Percentiles rank a stretch among this genome's conserved stretches.
Evolutionary conservation across 2,888 invertebrate genomes (phyloP).

Genomic region (Eristalis pertinax): DNA sequence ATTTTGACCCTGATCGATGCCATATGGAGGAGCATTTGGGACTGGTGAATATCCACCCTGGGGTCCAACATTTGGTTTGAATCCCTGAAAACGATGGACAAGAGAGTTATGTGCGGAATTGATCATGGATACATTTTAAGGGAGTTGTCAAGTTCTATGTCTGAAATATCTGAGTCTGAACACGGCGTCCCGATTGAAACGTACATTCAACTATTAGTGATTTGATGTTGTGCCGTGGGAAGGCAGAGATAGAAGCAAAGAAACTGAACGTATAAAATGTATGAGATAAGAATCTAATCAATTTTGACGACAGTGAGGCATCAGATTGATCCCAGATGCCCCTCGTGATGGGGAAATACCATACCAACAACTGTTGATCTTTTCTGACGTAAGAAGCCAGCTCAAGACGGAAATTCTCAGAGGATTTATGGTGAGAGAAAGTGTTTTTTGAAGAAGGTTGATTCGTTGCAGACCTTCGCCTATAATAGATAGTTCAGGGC

Average conservation of each 20-base stretch:
- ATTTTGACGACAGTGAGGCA: too few species aligned
- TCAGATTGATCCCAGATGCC: too few species aligned
- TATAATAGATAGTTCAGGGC: background rate
- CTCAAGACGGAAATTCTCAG: background rate
- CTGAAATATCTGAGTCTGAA: too few species aligned
- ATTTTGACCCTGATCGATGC: slow-evolving; percentile 67
- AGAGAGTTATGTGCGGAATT: background rate
- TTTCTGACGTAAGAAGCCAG: too few species aligned
- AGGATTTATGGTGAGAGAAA: background rate
- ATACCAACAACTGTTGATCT: too few species aligned
- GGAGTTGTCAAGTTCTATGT: too few species aligned
- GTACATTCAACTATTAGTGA: background rate
- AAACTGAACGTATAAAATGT: too few species aligned
- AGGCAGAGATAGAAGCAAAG: too few species aligned
- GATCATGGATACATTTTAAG: too few species aligned
- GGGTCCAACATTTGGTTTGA: slow-evolving; percentile 74
- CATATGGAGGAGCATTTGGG: slow-evolving; percentile 78
- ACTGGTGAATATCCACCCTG: slow-evolving; percentile 79
- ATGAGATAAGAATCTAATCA: too few species aligned
- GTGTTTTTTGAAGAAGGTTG: background rate
- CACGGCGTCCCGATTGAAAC: too few species aligned
- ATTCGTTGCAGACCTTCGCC: background rate
- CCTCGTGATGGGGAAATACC: too few species aligned
- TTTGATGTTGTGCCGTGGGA: background rate
- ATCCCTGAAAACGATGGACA: slow-evolving; percentile 74